phyloP scores from a whole-genome alignment of 2,888 invertebrate species.

The Abrostola tripartita region DNA sequence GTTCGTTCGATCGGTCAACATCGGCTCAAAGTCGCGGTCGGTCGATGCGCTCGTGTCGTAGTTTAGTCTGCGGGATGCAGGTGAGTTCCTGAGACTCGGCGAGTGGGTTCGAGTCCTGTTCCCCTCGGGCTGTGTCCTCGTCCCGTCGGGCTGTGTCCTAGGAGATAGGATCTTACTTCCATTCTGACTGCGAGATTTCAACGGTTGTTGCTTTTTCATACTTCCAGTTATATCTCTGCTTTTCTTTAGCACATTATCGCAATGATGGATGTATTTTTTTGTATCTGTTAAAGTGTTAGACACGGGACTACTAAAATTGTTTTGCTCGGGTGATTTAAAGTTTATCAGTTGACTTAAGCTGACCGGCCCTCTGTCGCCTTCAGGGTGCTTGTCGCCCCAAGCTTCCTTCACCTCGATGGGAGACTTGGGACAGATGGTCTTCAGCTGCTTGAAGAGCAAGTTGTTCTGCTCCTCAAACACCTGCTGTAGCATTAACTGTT shows the following conservation, averaged over 20 bases:
- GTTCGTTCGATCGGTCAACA: slow-evolving; percentile 83
- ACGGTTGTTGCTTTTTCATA: slow-evolving; percentile 68
- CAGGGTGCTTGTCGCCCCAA: slow-evolving; percentile 72
- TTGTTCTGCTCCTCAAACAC: slow-evolving; percentile 91
- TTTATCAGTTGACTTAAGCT: slow-evolving; percentile 82
- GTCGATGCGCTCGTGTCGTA: slow-evolving; percentile 77
- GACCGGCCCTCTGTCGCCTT: slow-evolving; percentile 74
- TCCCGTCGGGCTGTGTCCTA: slow-evolving; percentile 60
- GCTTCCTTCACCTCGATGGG: slow-evolving; percentile 76
- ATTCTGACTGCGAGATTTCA: slow-evolving; percentile 48
- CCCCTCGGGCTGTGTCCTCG: slow-evolving; percentile 58
- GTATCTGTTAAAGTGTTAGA: slow-evolving; percentile 74
- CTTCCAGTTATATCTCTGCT: slow-evolving; percentile 76
- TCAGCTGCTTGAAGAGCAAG: slow-evolving; percentile 85
- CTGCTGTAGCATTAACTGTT: slow-evolving; percentile 89
- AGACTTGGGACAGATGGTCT: slow-evolving; percentile 79
- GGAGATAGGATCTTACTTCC: slow-evolving; percentile 53
- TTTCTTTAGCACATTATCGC: slow-evolving; percentile 75
- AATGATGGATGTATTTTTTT: slow-evolving; percentile 74
- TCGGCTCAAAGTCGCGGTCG: slow-evolving; percentile 74
- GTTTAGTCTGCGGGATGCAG: slow-evolving; percentile 69
- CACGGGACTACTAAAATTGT: slow-evolving; percentile 62
- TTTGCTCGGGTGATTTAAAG: slow-evolving; percentile 64
- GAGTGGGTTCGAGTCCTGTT: slow-evolving; percentile 70
- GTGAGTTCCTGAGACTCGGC: slow-evolving; percentile 61